Evolutionary conservation across 1,140 invertebrate species (phyloP).

Genomic region (Zaprionus africanus): DNA sequence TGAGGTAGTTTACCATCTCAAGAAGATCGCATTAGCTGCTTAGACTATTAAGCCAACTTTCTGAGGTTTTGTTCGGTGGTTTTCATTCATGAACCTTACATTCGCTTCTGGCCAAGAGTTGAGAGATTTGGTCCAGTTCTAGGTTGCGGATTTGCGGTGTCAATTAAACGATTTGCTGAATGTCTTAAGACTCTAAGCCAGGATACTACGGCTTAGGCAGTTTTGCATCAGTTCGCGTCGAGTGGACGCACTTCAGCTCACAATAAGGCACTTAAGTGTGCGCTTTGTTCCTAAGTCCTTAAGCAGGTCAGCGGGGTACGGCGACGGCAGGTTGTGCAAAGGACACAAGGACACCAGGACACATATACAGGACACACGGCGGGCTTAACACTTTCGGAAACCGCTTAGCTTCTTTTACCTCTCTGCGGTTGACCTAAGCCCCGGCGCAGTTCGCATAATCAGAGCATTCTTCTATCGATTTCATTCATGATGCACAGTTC

Average conservation of each 20-base stretch:
- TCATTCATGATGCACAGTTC: slow-evolving; percentile 51
- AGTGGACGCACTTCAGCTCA: slow-evolving; percentile 66
- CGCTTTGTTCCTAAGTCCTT: slow-evolving; percentile 63
- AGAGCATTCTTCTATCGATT: slow-evolving; percentile 31
- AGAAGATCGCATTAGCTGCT: slow-evolving; percentile 4
- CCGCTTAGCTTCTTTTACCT: slow-evolving; percentile 37
- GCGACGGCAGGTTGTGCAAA: slow-evolving; percentile 22
- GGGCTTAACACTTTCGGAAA: slow-evolving; percentile 66
- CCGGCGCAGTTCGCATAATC: slow-evolving; percentile 24
- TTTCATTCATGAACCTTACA: slow-evolving; percentile 52
- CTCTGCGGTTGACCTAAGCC: slow-evolving; percentile 55
- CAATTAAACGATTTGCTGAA: slow-evolving; percentile 46
- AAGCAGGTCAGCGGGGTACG: slow-evolving; percentile 46
- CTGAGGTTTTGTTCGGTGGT: neutral
- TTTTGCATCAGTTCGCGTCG: slow-evolving; percentile 26
- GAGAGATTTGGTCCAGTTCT: slow-evolving; percentile 18
- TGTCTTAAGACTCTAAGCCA: slow-evolving; percentile 49
- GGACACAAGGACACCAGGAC: slow-evolving; percentile 7
- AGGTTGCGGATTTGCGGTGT: slow-evolving; percentile 35
- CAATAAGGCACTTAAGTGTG: slow-evolving; percentile 69
- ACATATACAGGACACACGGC: neutral
- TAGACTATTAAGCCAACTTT: slow-evolving; percentile 3
- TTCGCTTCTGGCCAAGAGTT: slow-evolving; percentile 20
- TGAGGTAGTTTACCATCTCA: neutral
- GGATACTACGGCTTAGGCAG: slow-evolving; percentile 33